A percentile compares a stretch with the other conserved stretches of the same genome.
phyloP scores from a whole-genome alignment of 2,888 invertebrate species.

The Drosophila neotestacea region DNA sequence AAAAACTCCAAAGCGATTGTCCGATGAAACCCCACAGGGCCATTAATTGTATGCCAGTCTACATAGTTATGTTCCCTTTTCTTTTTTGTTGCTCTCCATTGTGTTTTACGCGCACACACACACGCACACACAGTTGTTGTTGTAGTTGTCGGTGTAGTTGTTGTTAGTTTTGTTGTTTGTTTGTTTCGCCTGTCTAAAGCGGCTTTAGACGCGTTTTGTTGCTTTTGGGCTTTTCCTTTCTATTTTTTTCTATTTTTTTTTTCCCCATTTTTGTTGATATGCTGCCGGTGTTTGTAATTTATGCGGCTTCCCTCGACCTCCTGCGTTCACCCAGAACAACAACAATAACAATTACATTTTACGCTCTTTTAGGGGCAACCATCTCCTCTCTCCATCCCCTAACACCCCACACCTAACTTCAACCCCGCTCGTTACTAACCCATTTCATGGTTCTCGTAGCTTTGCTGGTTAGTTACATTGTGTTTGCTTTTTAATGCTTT shows the following conservation, averaged over 20 bases:
- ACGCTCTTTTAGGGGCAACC: constrained; percentile 32
- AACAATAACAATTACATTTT: constrained; percentile 53
- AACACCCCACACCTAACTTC: background rate
- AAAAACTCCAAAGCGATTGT: constrained; percentile 58
- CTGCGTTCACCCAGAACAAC: constrained; percentile 14
- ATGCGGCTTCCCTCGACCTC: constrained; percentile 71
- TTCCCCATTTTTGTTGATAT: constrained; percentile 57
- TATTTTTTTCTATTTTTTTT: constrained; percentile 22
- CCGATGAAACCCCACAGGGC: constrained; percentile 78
- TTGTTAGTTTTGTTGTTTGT: constrained; percentile 56
- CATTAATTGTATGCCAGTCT: constrained; percentile 78
- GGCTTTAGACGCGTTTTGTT: constrained; percentile 66
- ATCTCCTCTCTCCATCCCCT: background rate
- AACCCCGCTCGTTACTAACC: constrained; percentile 16
- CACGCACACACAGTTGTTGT: constrained; percentile 37
- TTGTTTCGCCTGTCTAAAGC: constrained; percentile 67
- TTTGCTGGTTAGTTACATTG: constrained; percentile 12
- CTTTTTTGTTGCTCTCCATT: constrained; percentile 34
- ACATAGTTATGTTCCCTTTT: constrained; percentile 31
- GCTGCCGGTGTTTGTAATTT: constrained; percentile 75
- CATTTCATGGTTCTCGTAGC: constrained; percentile 17
- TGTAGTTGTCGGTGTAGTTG: constrained; percentile 47
- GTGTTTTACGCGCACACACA: constrained; percentile 42
- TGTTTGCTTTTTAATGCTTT: constrained; percentile 15
- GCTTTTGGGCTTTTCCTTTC: constrained; percentile 55